A percentile compares a stretch with the other conserved stretches of the same genome.
phyloP scores from a whole-genome alignment of 2,113 vertebrate genomes.

The Microcebus ravelobensis region DNA sequence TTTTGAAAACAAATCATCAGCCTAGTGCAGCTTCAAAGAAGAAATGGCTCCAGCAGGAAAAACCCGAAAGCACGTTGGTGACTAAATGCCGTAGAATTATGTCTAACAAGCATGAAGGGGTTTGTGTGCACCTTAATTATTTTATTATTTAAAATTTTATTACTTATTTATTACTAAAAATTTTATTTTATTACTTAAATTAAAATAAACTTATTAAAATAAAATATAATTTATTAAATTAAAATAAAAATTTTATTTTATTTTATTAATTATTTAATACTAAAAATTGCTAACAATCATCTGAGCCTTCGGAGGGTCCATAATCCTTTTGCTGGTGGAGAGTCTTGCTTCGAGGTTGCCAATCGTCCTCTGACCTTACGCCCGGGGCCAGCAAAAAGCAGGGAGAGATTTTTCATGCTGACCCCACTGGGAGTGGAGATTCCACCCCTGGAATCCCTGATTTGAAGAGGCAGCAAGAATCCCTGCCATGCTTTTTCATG shows the following conservation, averaged over 20 bases:
- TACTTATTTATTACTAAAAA: too few species aligned
- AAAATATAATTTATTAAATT: too few species aligned
- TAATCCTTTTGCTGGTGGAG: background rate
- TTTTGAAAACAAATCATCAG: constrained; percentile 67
- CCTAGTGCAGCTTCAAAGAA: constrained; percentile 31
- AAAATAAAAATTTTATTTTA: too few species aligned
- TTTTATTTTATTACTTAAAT: too few species aligned
- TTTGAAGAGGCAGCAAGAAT: background rate
- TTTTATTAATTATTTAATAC: too few species aligned
- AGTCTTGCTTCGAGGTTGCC: background rate
- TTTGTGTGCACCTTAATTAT: background rate
- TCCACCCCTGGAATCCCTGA: background rate
- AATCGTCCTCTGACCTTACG: background rate
- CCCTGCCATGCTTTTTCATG: background rate
- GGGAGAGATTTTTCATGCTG: background rate
- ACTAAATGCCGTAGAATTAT: background rate
- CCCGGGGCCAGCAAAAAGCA: background rate
- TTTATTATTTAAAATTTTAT: too few species aligned
- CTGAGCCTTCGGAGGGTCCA: background rate
- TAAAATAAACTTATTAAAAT: too few species aligned
- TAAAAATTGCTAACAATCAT: background rate
- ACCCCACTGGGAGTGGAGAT: background rate
- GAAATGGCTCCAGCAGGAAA: constrained; percentile 38
- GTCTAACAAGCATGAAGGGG: background rate
- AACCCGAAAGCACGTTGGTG: background rate